A percentile compares a stretch with the other conserved stretches of the same genome.
phyloP scores from a whole-genome alignment of 2,797 vertebrate genomes.

The Hemitrygon akajei region DNA sequence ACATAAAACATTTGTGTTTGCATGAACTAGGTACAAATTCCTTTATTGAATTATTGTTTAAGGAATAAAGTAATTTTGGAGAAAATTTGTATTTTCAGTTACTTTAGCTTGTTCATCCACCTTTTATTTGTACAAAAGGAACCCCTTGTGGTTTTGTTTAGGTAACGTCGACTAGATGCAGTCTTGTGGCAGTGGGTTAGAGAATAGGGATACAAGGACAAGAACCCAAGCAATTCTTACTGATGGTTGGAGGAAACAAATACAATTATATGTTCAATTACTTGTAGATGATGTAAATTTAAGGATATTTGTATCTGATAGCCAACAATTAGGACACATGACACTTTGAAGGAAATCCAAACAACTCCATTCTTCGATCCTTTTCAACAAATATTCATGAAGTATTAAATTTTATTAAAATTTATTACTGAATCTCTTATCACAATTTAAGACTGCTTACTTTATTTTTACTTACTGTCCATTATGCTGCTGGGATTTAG shows the following conservation, averaged over 20 bases:
- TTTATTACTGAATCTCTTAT: no score
- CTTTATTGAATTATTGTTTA: no score
- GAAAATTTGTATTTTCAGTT: background rate
- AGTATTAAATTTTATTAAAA: no score
- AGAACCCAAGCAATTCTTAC: background rate
- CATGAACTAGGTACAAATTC: no score
- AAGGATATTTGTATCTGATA: background rate
- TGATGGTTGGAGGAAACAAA: background rate
- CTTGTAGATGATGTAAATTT: background rate
- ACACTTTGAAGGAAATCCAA: background rate
- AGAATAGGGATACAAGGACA: background rate
- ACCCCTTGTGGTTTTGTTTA: background rate
- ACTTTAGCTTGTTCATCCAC: background rate
- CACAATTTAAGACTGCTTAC: no score
- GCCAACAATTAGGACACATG: background rate
- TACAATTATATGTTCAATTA: background rate
- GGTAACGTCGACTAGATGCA: background rate
- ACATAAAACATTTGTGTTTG: no score
- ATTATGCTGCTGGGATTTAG: no score
- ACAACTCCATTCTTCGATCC: no score
- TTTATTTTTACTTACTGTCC: no score
- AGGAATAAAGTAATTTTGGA: no score
- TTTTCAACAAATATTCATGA: no score
- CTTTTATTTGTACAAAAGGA: background rate
- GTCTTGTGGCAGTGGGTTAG: background rate